Percentiles rank a stretch among this genome's conserved stretches.
Evolutionary conservation across 53 echinoderm and acorn worm genomes (phyloP).

Genomic region (Hippasteria phrygiana): DNA sequence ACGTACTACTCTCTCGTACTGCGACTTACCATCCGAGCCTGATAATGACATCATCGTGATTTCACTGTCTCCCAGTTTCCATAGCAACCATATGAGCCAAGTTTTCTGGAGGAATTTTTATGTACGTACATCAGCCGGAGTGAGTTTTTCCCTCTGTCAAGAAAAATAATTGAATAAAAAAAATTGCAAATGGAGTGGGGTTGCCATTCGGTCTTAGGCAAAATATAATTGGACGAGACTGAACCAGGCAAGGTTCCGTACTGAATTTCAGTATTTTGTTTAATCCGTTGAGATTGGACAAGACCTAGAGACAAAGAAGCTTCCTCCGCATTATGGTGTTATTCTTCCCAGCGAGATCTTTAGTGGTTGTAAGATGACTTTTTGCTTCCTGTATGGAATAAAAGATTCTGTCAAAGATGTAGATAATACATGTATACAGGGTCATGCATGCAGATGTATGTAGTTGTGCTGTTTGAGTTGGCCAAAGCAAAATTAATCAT

Average conservation of each 20-base stretch:
- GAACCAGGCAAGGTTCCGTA: background rate
- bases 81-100: slow-evolving; percentile 15
- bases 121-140: background rate
- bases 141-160: background rate
- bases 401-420: too few species aligned
- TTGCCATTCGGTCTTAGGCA: background rate
- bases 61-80: background rate
- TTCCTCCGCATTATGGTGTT: background rate
- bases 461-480: too few species aligned
- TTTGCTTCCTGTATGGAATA: too few species aligned
- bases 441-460: too few species aligned
- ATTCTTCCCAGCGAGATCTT: too few species aligned
- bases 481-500: too few species aligned
- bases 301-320: background rate
- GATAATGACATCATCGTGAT: slow-evolving; percentile 10
- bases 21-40: too few species aligned
- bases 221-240: background rate
- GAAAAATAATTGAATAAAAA: background rate
- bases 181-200: background rate
- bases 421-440: too few species aligned
- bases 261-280: background rate
- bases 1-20: too few species aligned
- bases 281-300: background rate
- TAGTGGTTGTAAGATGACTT: background rate
- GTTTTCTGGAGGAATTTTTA: background rate